Evolutionary conservation across 2,888 invertebrate genomes (phyloP).

Genomic region (Emmelina monodactyla): DNA sequence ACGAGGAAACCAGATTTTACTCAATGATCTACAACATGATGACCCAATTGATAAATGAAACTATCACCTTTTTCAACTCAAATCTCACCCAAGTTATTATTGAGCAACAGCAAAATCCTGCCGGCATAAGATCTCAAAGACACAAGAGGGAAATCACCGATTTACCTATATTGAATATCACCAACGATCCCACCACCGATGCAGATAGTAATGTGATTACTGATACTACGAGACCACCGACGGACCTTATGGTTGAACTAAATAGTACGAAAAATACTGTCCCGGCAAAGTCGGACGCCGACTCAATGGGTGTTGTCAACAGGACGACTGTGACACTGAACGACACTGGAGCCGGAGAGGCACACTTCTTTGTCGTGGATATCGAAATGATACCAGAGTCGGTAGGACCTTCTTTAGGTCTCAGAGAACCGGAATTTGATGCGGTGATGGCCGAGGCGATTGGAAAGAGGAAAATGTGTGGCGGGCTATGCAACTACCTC

Average conservation of each 20-base stretch:
- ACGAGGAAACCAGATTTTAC: neutral
- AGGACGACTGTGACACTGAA: neutral
- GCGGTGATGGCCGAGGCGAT: neutral
- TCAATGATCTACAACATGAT: neutral
- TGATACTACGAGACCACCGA: neutral
- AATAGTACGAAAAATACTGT: too few relatives aligned
- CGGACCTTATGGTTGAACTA: too few relatives aligned
- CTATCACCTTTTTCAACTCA: neutral
- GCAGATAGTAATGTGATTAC: neutral
- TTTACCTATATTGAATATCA: neutral
- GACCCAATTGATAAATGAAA: neutral
- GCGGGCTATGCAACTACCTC: neutral
- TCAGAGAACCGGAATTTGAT: neutral
- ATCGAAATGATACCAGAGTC: neutral
- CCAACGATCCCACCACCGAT: neutral
- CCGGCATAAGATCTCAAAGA: neutral
- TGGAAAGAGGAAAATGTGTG: neutral
- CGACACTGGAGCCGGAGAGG: neutral
- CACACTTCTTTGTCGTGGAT: neutral
- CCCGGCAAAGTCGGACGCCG: neutral
- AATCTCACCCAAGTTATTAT: too few relatives aligned
- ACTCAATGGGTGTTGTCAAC: neutral
- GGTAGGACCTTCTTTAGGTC: neutral
- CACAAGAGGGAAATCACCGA: neutral
- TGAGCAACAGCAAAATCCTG: too few relatives aligned